Conservation (phyloP, 1,140 invertebrate species). For the Pseudobourletiella spinata region DNA sequence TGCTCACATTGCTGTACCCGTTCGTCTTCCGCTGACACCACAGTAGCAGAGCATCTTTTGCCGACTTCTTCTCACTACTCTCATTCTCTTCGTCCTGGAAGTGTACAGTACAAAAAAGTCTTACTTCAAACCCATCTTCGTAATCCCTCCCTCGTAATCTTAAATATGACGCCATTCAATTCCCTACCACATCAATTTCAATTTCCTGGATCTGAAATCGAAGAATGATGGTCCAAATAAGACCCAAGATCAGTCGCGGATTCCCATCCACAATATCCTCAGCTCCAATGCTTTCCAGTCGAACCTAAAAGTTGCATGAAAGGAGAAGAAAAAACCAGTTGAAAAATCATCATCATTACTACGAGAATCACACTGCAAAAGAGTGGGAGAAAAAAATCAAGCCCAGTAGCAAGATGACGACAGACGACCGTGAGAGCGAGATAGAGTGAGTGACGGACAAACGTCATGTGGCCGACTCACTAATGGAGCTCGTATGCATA, state of each 20-base stretch:
- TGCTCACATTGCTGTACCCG: conserved; percentile 80
- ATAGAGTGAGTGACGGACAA: background rate
- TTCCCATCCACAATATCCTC: conserved; percentile 95
- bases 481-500: background rate
- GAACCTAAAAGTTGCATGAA: conserved; percentile 67
- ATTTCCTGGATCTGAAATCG: conserved; percentile 98
- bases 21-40: conserved; percentile 98
- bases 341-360: too few species aligned
- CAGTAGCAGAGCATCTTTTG: conserved; percentile 93
- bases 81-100: conserved; percentile 97
- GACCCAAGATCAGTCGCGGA: conserved; percentile 80
- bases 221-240: conserved; percentile 98
- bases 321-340: too few species aligned
- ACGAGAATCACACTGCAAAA: too few species aligned
- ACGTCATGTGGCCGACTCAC: background rate
- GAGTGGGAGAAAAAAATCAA: too few species aligned
- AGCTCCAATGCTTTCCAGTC: conserved; percentile 95
- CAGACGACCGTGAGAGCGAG: too few species aligned
- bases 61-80: conserved; percentile 95
- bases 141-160: background rate
- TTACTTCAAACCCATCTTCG: background rate
- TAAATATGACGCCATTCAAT: background rate
- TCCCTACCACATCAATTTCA: conserved; percentile 86
- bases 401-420: too few species aligned
- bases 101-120: conserved; percentile 31